Conservation (phyloP, 2,113 vertebrate species). For the Mola mola region DNA sequence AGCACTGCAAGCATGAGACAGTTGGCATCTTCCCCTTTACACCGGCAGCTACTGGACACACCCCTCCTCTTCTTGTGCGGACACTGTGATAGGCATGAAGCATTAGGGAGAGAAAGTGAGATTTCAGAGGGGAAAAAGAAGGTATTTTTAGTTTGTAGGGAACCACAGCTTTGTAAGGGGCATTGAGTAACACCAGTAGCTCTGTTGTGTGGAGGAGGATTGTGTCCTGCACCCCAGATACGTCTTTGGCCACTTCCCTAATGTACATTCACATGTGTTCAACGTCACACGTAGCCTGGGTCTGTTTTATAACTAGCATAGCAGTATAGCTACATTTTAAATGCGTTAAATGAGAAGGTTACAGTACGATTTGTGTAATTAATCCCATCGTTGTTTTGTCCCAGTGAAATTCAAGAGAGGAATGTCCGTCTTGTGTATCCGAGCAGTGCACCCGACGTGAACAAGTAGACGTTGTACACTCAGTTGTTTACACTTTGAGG, state of each 20-base stretch:
- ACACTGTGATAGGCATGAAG: slow-evolving; percentile 48
- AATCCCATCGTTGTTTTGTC: too few relatives aligned
- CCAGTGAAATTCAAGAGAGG: not conserved
- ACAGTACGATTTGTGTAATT: too few relatives aligned
- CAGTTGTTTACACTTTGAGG: slow-evolving; percentile 48
- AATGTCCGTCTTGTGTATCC: not conserved
- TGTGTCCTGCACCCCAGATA: too few relatives aligned
- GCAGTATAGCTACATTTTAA: too few relatives aligned
- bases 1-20: slow-evolving; percentile 54
- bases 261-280: too few relatives aligned
- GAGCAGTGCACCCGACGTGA: slow-evolving; percentile 4
- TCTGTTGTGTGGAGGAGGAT: slow-evolving; percentile 17
- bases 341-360: too few relatives aligned
- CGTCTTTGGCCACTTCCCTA: too few relatives aligned
- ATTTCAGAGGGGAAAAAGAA: slow-evolving; percentile 33
- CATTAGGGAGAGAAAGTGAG: slow-evolving; percentile 45
- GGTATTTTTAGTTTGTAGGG: slow-evolving; percentile 55
- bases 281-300: too few relatives aligned
- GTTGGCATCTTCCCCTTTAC: slow-evolving; percentile 37
- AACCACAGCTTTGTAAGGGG: too few relatives aligned
- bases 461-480: slow-evolving; percentile 36
- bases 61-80: slow-evolving; percentile 15
- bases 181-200: slow-evolving; percentile 6
- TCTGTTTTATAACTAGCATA: too few relatives aligned
- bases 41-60: slow-evolving; percentile 46